These are phyloP conservation scores for Delphinus delphis DNA, from an alignment of 2,113 vertebrate species.

Conservation along the genomic window DNA sequence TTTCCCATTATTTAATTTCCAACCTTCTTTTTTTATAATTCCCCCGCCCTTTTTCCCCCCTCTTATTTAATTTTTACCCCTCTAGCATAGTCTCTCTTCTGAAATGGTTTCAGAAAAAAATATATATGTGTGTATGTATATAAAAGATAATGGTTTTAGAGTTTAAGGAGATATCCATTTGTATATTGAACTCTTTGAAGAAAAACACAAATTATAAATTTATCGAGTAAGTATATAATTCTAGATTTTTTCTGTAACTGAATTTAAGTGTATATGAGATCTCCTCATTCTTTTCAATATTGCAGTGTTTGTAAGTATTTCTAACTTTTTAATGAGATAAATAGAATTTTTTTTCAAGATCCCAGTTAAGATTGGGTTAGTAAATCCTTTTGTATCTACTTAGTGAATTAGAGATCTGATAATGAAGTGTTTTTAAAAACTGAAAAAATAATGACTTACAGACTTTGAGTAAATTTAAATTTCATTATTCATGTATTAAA, in stretches of 20 bases:
- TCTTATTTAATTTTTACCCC: not conserved
- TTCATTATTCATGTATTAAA: constrained; percentile 44
- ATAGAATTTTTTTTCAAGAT: not conserved
- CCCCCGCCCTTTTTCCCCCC: not conserved
- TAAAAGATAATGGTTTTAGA: not conserved
- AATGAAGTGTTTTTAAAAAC: constrained; percentile 38
- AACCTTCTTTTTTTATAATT: not conserved
- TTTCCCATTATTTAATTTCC: not conserved
- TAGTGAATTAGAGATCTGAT: constrained; percentile 8
- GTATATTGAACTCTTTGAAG: constrained; percentile 11
- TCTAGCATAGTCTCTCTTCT: not conserved
- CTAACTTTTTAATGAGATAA: constrained; percentile 31
- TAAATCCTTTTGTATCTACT: not conserved
- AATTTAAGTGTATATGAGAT: not conserved
- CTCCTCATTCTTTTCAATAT: constrained; percentile 23
- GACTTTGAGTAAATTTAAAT: not conserved
- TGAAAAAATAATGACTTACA: not conserved
- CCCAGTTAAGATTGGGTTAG: not conserved
- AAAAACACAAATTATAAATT: not conserved
- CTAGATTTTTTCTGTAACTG: not conserved
- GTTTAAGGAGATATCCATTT: constrained; percentile 25
- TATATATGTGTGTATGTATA: not conserved
- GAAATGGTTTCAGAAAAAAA: not conserved
- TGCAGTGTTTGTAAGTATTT: constrained; percentile 42
- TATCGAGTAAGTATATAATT: not conserved